Percentiles rank a stretch among this genome's conserved stretches.
Conservation (phyloP, 2,888 invertebrate genomes). For the Rambutsinella grinnellia region DNA sequence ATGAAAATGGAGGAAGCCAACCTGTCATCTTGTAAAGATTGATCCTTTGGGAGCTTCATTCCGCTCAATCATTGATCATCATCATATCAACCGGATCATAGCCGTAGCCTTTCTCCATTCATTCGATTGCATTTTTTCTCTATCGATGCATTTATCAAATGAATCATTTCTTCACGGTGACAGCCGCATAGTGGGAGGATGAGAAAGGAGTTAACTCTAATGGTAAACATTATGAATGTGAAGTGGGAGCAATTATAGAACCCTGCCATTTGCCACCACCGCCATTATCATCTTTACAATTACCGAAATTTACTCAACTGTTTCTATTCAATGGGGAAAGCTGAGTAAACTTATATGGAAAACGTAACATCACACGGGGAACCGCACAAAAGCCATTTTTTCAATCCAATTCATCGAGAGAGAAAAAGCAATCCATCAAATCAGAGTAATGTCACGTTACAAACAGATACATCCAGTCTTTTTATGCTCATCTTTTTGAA, state of each 20-base stretch:
- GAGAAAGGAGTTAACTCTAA: conserved; percentile 13
- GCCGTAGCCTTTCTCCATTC: neutral
- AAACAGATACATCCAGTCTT: conserved; percentile 30
- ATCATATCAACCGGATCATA: conserved; percentile 9
- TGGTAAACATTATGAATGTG: conserved; percentile 24
- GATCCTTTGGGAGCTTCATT: conserved; percentile 32
- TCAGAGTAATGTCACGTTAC: conserved; percentile 47
- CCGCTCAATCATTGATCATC: conserved; percentile 37
- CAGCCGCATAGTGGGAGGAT: neutral
- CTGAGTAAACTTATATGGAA: neutral
- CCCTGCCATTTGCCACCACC: neutral
- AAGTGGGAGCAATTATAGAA: conserved; percentile 39
- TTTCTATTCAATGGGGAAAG: neutral
- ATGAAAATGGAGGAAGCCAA: conserved; percentile 33
- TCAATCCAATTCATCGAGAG: conserved; percentile 3
- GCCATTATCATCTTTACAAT: neutral
- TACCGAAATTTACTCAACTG: neutral
- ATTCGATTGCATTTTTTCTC: neutral
- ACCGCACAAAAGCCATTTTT: neutral
- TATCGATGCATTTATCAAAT: neutral
- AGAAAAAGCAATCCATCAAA: conserved; percentile 51
- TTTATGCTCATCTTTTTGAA: conserved; percentile 35
- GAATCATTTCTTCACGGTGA: conserved; percentile 10
- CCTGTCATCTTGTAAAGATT: conserved; percentile 42
- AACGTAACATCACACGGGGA: neutral